phyloP scores from a whole-genome alignment of 2,113 vertebrate species.

The Hyperopisus bebe region DNA sequence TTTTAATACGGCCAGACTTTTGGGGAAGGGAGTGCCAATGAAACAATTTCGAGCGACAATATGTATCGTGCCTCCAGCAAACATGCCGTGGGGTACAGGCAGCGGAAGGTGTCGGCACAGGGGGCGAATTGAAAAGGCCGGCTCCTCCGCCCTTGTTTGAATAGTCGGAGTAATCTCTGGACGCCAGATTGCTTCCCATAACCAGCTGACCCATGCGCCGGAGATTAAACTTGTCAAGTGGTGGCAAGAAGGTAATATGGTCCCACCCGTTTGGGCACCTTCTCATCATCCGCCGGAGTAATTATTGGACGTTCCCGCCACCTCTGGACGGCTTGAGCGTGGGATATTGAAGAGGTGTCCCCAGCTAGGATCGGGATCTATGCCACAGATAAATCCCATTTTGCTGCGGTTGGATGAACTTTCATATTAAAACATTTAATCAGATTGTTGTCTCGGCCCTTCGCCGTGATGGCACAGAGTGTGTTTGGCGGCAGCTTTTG shows the following conservation, averaged over 20 bases:
- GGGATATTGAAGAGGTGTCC: background rate
- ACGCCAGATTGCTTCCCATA: slow-evolving; percentile 43
- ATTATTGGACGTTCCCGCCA: slow-evolving; percentile 21
- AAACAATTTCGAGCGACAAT: background rate
- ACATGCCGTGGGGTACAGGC: background rate
- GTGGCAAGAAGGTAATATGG: slow-evolving; percentile 21
- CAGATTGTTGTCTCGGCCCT: background rate
- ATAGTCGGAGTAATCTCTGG: slow-evolving; percentile 45
- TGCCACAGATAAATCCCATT: background rate
- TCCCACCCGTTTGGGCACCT: slow-evolving; percentile 23
- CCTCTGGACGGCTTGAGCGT: background rate
- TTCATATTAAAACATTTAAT: background rate
- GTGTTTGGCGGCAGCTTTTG: background rate
- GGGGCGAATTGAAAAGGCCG: background rate
- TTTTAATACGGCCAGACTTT: background rate
- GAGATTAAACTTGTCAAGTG: slow-evolving; percentile 51
- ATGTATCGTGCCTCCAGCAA: background rate
- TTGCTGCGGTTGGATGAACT: background rate
- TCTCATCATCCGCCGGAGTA: background rate
- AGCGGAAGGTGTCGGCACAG: background rate
- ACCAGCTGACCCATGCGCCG: slow-evolving; percentile 50
- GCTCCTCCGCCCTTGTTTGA: slow-evolving; percentile 33
- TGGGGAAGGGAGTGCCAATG: background rate
- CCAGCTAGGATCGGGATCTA: background rate
- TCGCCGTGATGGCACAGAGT: background rate